These are phyloP conservation scores for Ridgeia piscesae DNA, from an alignment of 1,140 invertebrate genomes.

Conservation along the genomic window DNA sequence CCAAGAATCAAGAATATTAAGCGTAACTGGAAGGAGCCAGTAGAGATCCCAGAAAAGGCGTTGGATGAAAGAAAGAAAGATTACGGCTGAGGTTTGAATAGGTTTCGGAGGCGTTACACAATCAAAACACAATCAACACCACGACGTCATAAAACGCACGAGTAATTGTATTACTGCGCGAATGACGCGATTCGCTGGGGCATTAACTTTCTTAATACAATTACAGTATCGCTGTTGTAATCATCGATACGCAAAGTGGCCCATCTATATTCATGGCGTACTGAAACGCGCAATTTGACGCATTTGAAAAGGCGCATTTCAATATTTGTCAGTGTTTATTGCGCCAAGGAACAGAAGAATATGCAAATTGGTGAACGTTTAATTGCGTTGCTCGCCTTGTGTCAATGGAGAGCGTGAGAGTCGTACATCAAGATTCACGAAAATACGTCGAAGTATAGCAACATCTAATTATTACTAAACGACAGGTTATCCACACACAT, in stretches of 20 bases:
- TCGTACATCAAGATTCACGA: not conserved
- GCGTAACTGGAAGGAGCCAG: no score
- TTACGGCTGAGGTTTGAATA: not conserved
- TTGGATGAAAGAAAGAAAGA: not conserved
- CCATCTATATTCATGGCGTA: conserved; percentile 5
- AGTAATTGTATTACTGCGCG: not conserved
- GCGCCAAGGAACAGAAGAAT: not conserved
- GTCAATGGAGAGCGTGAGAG: not conserved
- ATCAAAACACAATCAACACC: not conserved
- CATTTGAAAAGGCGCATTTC: conserved; percentile 5
- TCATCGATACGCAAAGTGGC: not conserved
- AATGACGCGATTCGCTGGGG: not conserved
- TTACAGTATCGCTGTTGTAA: conserved; percentile 5
- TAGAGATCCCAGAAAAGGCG: not conserved
- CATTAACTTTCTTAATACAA: conserved; percentile 6
- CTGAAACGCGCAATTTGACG: not conserved
- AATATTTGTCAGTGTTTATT: conserved; percentile 2
- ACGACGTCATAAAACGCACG: not conserved
- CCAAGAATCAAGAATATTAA: no score
- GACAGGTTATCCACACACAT: not conserved
- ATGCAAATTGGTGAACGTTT: not conserved
- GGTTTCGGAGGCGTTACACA: not conserved
- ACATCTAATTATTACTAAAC: not conserved
- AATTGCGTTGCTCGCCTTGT: not conserved
- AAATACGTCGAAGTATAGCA: not conserved